Conservation (phyloP, 1,140 invertebrate genomes). For the Chionoecetes opilio region DNA sequence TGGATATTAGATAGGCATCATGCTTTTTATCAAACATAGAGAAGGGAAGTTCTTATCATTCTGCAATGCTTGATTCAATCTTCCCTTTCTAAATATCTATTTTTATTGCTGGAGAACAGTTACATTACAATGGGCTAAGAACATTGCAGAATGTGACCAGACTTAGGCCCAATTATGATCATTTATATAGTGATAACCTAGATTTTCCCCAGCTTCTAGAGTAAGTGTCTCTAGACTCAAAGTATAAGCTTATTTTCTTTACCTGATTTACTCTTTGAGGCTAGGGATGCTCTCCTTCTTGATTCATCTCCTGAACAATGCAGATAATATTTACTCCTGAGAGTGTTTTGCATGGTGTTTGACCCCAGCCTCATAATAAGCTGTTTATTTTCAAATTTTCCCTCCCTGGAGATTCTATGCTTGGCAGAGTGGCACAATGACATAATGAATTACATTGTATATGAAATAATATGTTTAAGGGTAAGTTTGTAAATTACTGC, state of each 20-base stretch:
- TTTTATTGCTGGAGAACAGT: conserved; percentile 76
- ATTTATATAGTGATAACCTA: conserved; percentile 73
- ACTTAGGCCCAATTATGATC: conserved; percentile 67
- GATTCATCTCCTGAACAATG: conserved; percentile 61
- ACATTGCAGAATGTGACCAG: conserved; percentile 73
- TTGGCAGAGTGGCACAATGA: conserved; percentile 75
- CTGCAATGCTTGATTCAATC: conserved; percentile 78
- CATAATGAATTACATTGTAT: conserved; percentile 45
- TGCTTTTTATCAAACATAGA: conserved; percentile 78
- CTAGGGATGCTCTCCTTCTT: conserved; percentile 63
- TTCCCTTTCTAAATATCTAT: conserved; percentile 79
- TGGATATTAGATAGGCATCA: conserved; percentile 77
- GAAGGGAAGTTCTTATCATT: conserved; percentile 79
- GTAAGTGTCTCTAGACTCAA: conserved; percentile 73
- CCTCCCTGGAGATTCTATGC: conserved; percentile 74
- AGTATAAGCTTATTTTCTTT: conserved; percentile 77
- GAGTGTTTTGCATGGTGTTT: conserved; percentile 75
- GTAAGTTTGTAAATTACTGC: conserved; percentile 38
- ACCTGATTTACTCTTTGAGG: conserved; percentile 71
- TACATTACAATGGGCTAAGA: conserved; percentile 72
- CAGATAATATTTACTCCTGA: conserved; percentile 70
- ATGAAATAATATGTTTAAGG: conserved; percentile 17
- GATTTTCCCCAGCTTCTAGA: conserved; percentile 72
- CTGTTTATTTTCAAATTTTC: conserved; percentile 72
- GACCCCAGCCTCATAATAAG: conserved; percentile 66